Base-by-base conservation (phyloP, 2,113 vertebrate genomes). In the Asarcornis scutulata region DNA sequence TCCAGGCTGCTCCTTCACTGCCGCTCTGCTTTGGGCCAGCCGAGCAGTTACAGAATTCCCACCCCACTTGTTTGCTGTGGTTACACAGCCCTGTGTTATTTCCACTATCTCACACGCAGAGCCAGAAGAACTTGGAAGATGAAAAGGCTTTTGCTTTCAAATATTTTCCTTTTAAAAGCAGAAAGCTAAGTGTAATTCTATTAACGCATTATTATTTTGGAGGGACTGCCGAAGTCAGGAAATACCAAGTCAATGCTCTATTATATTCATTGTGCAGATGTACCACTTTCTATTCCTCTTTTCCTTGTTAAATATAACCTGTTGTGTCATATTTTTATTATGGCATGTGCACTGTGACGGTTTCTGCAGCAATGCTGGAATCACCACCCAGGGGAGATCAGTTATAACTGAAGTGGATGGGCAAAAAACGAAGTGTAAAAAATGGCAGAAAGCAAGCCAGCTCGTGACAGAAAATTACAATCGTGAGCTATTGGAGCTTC, bases 101-200 rank as follows among this genome's bases (percentile, higher is more conserved):
- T 96, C 95, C 94, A 95, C 91, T 90, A 83, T 95, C 95, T 93
- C 94, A 96, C 93, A 93, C 60, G 77, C 16, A 17, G 84, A 96
- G 78, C 95, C 95, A 97, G 93, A 88, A 97, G 88, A 91, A 96
- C 86, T 94, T 96, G 95, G 95, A 96, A 96, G 90, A 93, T 88
- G 60, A 90, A 91, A 96, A 94, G 69, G 79, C 62, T 93, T 93
- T 50, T 94, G 80, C 95, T 95, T 96, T 96, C 95, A 97, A 95
- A 95, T 94, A 95, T 83, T 97, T 96, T 94, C 88, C 88, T 95
- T 85, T 93, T 62, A 69, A 93, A 96, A 96, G 88, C 69, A 95
- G 83, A 97, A 88, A 81, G 67, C 74, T 92, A 84, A 94, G 40
- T 46, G 67, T 83, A 95, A 91, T 94, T 96, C 74, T 97, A 50